Evolutionary conservation across 2,888 invertebrate species (phyloP).

Genomic region (Apodemia duryi): DNA sequence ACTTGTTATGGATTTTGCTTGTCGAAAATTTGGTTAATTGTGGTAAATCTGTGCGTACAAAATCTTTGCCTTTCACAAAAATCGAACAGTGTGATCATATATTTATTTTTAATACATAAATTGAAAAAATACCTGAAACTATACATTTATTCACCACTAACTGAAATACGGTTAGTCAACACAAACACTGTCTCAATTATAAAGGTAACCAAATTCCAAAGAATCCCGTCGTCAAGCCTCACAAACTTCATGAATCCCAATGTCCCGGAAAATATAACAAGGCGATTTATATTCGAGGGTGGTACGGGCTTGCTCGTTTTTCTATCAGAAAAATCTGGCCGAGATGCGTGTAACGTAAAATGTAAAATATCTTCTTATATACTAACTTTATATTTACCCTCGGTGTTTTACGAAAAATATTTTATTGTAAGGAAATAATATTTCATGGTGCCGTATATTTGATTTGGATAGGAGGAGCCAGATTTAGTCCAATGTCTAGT

Average conservation of each 20-base stretch:
- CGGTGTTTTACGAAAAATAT: neutral
- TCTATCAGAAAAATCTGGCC: constrained; percentile 71
- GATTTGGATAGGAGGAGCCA: no score
- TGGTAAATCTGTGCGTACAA: no score
- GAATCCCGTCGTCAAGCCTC: constrained; percentile 60
- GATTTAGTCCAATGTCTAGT: no score
- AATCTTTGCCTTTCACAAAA: no score
- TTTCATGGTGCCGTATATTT: no score
- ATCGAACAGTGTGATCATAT: no score
- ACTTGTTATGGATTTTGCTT: no score
- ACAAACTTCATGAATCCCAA: constrained; percentile 76
- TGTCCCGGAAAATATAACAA: constrained; percentile 77
- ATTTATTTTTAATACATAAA: no score
- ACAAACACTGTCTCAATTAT: constrained; percentile 35
- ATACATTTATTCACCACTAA: neutral
- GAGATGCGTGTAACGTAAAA: constrained; percentile 46
- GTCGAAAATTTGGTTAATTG: no score
- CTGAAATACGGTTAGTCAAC: neutral
- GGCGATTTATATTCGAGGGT: constrained; percentile 74
- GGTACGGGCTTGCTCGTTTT: constrained; percentile 59
- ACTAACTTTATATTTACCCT: neutral
- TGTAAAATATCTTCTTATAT: constrained; percentile 17
- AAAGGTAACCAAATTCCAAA: constrained; percentile 45
- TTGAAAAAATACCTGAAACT: no score
- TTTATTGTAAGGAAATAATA: no score